Evolutionary conservation across 1,140 invertebrate species (phyloP).

Genomic region (Oryctes rhinoceros): DNA sequence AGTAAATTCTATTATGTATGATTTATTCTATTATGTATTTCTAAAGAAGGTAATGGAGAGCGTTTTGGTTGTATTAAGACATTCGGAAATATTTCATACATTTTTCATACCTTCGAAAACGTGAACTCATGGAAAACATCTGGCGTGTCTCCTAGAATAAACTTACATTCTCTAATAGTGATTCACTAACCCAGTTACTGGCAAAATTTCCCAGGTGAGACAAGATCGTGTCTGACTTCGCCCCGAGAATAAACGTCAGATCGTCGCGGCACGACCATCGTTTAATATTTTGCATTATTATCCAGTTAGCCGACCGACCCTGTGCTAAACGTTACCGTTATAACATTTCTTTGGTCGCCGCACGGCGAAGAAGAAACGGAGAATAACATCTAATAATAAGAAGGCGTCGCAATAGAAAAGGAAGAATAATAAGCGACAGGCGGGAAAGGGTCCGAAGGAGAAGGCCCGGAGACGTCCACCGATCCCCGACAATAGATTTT

Average conservation of each 20-base stretch:
- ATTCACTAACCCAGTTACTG: slow-evolving; percentile 22
- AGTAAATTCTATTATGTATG: too few species aligned
- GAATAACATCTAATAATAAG: slow-evolving; percentile 6
- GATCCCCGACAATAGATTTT: slow-evolving; percentile 31
- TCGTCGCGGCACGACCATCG: background rate
- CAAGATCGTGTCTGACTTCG: slow-evolving; percentile 19
- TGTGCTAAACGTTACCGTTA: slow-evolving; percentile 24
- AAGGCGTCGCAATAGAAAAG: background rate
- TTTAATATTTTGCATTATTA: slow-evolving; percentile 32
- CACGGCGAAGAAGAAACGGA: background rate
- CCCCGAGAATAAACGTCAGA: background rate
- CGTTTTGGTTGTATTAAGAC: too few species aligned
- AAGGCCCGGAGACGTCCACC: slow-evolving; percentile 22
- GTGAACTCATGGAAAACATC: too few species aligned
- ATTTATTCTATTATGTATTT: too few species aligned
- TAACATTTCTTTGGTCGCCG: slow-evolving; percentile 23
- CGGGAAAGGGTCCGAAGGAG: slow-evolving; percentile 17
- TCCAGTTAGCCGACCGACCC: slow-evolving; percentile 22
- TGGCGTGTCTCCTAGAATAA: background rate
- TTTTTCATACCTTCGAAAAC: too few species aligned
- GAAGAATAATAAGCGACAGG: slow-evolving; percentile 23
- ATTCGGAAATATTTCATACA: too few species aligned
- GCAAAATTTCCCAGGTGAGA: slow-evolving; percentile 25
- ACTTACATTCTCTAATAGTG: background rate
- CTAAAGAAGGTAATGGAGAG: too few species aligned